phyloP scores from a whole-genome alignment of 2,113 vertebrate species.

The Ibidorhyncha struthersii region DNA sequence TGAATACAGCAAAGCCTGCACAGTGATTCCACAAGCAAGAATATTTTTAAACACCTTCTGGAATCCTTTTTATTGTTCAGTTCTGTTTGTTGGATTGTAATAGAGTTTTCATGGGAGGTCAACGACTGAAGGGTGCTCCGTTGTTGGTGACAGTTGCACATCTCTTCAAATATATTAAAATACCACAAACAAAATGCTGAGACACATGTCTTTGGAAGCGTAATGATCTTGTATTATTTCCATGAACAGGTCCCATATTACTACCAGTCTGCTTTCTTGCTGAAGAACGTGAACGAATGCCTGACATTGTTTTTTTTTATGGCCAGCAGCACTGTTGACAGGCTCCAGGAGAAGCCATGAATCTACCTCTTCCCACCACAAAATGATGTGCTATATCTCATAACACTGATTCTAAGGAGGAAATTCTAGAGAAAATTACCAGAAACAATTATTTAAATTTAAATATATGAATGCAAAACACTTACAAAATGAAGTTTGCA shows the following conservation, averaged over 20 bases:
- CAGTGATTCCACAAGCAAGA: not conserved
- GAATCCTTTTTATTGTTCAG: not conserved
- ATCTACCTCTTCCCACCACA: not conserved
- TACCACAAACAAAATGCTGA: not conserved
- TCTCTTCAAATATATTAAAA: not conserved
- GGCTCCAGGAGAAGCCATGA: not conserved
- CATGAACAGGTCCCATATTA: not conserved
- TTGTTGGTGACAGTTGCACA: not conserved
- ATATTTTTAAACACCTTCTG: not conserved
- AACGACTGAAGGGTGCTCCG: rapidly evolving
- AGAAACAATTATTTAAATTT: not conserved
- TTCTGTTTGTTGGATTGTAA: not conserved
- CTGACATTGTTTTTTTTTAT: not conserved
- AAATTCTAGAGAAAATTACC: not conserved
- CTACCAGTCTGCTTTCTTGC: not conserved
- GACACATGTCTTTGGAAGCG: not conserved
- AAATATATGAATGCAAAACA: not conserved
- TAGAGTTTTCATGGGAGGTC: not conserved
- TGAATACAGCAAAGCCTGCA: not conserved
- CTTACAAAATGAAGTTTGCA: not conserved
- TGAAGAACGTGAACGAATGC: not conserved
- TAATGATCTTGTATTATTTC: not conserved
- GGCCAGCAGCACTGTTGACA: not conserved
- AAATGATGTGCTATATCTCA: not conserved
- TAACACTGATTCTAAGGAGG: not conserved